Base-by-base conservation (phyloP, 2,797 vertebrate genomes). In the Pangasius krempfi region DNA sequence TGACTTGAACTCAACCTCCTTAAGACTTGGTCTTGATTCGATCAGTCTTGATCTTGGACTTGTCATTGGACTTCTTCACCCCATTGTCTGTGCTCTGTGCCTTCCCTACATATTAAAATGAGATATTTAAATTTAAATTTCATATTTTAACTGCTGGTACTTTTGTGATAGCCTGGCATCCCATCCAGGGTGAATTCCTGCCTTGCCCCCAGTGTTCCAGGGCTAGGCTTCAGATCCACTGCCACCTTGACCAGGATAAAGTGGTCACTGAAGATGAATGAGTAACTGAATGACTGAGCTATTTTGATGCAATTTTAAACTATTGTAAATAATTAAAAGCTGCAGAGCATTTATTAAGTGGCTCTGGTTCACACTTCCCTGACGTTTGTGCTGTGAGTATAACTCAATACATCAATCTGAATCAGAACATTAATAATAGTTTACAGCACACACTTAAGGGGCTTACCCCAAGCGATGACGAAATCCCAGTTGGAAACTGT, bases 401-500 rank as follows among this genome's bases (percentile, higher is more conserved):
- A 86, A 76, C 87, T 79, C 56, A 66, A 76, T 86, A 56, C 84
- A 89, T 89, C 89, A 88, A 85, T 86, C 86, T 37, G 86, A 85
- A 90, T 88, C 87, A 88, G 85, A 92, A 89, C 75, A 88, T 80
- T 87, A 89, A 89, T 79, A 84, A 84, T 82, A 85, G 87, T 89
- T 88, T 86, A 88, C 86, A 86, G 80, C 58, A 64, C 73, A 58
- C 84, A 86, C 86, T 88, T 84, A 89, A 89, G 73, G 84, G 84
- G 58, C 80, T 73, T 56, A 87, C 81, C 73, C 84, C 75, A 84
- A 78, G 78, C 52, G 66, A 88, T 89, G 88, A 86, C 73, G 78
- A 52, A 89, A 90, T 87, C 87, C 70, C 66, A 87, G 88, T 83
- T 87, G 85, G 84, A 92, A 89, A 85, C 89, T 91, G 89, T 91